Percentiles rank a stretch among this genome's conserved stretches.
phyloP scores from a whole-genome alignment of 2,113 vertebrate species.

The Elephas maximus region DNA sequence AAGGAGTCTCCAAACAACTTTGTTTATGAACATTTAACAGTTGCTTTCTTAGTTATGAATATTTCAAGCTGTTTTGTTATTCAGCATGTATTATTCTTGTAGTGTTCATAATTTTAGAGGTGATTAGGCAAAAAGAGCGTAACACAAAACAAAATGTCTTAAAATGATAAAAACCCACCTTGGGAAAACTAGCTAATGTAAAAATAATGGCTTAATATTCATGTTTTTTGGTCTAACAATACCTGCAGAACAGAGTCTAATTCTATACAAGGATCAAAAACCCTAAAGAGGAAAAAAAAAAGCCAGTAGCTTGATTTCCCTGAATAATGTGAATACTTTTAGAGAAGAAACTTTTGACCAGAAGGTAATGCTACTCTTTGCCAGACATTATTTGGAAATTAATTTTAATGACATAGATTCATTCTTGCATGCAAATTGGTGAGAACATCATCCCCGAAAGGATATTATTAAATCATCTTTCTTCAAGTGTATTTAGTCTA shows the following conservation, averaged over 20 bases:
- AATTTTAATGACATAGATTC: slow-evolving; percentile 36
- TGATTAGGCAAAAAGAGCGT: slow-evolving; percentile 88
- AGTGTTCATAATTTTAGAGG: slow-evolving; percentile 90
- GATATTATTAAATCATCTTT: slow-evolving; percentile 42
- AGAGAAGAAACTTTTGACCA: not conserved
- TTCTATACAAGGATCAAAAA: slow-evolving; percentile 72
- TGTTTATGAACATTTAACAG: slow-evolving; percentile 91
- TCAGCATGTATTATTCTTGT: slow-evolving; percentile 88
- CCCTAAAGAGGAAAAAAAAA: slow-evolving; percentile 72
- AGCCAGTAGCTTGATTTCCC: slow-evolving; percentile 66
- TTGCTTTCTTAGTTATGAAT: slow-evolving; percentile 91
- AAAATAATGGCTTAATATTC: slow-evolving; percentile 89
- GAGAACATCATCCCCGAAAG: not conserved
- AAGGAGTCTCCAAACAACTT: slow-evolving; percentile 91
- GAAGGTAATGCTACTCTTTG: slow-evolving; percentile 9
- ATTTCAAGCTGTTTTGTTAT: slow-evolving; percentile 91
- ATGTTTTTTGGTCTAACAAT: slow-evolving; percentile 81
- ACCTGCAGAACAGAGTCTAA: slow-evolving; percentile 76
- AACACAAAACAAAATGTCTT: slow-evolving; percentile 87
- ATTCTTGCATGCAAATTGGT: not conserved
- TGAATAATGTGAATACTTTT: slow-evolving; percentile 59
- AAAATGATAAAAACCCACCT: slow-evolving; percentile 87
- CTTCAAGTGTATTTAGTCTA: slow-evolving; percentile 8
- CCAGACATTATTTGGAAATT: slow-evolving; percentile 47
- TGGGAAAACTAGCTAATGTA: slow-evolving; percentile 88